phyloP scores from a whole-genome alignment of 2,888 invertebrate species.

The Mesoligia furuncula region DNA sequence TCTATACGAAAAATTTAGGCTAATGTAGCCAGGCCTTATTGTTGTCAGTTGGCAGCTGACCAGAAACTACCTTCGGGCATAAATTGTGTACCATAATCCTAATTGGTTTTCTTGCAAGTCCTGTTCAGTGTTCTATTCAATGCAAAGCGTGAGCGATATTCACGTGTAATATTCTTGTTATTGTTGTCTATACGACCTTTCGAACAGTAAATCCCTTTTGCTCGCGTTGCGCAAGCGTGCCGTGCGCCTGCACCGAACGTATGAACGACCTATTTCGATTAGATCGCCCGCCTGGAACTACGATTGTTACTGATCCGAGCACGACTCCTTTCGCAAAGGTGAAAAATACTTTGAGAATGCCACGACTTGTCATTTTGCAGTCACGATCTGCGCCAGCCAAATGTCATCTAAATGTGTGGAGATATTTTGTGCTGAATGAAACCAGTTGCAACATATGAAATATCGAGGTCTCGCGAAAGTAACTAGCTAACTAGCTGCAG shows the following conservation, averaged over 20 bases:
- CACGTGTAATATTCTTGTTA: constrained; percentile 62
- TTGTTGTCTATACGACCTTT: constrained; percentile 66
- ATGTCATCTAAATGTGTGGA: constrained; percentile 81
- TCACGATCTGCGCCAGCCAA: constrained; percentile 83
- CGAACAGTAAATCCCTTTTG: constrained; percentile 62
- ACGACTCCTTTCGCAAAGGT: constrained; percentile 88
- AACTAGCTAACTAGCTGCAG: constrained; percentile 39
- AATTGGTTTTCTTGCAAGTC: constrained; percentile 45
- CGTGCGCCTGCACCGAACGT: constrained; percentile 68
- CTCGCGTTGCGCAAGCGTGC: constrained; percentile 74
- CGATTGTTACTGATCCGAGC: constrained; percentile 87
- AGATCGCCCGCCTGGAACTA: constrained; percentile 79
- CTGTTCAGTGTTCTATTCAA: constrained; percentile 57
- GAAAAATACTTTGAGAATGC: constrained; percentile 89
- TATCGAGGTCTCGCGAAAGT: constrained; percentile 65
- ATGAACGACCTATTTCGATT: constrained; percentile 83
- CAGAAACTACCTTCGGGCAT: constrained; percentile 13
- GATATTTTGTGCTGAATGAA: constrained; percentile 67
- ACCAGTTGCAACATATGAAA: constrained; percentile 63
- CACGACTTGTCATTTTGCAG: constrained; percentile 89
- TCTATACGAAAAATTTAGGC: not conserved
- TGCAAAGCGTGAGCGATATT: constrained; percentile 65
- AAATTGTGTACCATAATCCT: constrained; percentile 49
- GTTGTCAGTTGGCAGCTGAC: constrained; percentile 7
- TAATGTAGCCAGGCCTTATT: not conserved